A percentile compares a stretch with the other conserved stretches of the same genome.
Evolutionary conservation across 2,888 invertebrate genomes (phyloP).

Genomic region (Adelognathus sp.): DNA sequence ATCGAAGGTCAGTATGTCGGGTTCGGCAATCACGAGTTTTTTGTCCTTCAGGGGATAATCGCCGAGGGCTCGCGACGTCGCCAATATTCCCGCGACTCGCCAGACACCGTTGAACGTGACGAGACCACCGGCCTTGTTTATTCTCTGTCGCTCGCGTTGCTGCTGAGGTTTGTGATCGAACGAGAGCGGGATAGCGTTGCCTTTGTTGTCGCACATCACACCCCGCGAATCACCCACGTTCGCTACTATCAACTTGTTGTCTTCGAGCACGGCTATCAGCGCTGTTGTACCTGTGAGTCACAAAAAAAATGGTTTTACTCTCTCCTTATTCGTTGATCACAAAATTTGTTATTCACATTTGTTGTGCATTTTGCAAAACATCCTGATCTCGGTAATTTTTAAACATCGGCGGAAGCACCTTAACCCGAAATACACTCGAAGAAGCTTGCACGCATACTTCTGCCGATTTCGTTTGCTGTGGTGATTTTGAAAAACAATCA

Average conservation of each 20-base stretch:
- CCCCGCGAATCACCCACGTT: slow-evolving; percentile 99
- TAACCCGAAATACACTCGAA: too few relatives aligned
- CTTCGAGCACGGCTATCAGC: slow-evolving; percentile 93
- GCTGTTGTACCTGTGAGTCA: slow-evolving; percentile 92
- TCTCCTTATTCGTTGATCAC: neutral
- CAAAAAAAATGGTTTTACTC: too few relatives aligned
- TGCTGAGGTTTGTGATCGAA: slow-evolving; percentile 99
- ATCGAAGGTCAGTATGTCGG: slow-evolving; percentile 96
- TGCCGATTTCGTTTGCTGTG: neutral
- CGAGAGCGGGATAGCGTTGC: slow-evolving; percentile 94
- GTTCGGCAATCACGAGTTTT: slow-evolving; percentile 96
- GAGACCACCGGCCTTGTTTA: slow-evolving; percentile 97
- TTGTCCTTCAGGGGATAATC: slow-evolving; percentile 97
- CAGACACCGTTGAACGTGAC: slow-evolving; percentile 98
- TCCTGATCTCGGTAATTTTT: too few relatives aligned
- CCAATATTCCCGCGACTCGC: slow-evolving; percentile 97
- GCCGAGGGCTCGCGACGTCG: slow-evolving; percentile 96
- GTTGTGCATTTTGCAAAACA: neutral
- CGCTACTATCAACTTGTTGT: slow-evolving; percentile 92
- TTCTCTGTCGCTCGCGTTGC: slow-evolving; percentile 94
- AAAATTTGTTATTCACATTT: slow-evolving; percentile 9
- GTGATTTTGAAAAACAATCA: too few relatives aligned
- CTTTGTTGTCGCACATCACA: slow-evolving; percentile 95
- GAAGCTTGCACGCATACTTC: too few relatives aligned
- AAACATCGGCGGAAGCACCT: too few relatives aligned